These are phyloP conservation scores for Coboldia fuscipes DNA, from an alignment of 1,140 invertebrate genomes.

Conservation along the genomic window DNA sequence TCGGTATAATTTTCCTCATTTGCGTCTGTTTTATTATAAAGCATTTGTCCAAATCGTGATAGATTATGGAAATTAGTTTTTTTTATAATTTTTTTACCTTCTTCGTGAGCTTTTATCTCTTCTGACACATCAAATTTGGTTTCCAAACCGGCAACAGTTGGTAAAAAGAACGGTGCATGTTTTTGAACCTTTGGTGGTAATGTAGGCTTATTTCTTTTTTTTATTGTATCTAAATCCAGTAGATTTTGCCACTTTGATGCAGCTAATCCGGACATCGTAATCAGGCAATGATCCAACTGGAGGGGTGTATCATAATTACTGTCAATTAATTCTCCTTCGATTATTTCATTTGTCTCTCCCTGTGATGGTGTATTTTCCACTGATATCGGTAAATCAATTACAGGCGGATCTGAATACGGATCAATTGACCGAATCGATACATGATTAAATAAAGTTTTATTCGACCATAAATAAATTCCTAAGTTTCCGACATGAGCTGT, in stretches of 20 bases:
- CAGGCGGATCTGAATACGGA: slow-evolving; percentile 26
- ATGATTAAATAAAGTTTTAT: slow-evolving; percentile 63
- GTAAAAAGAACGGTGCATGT: slow-evolving; percentile 86
- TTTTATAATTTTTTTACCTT: slow-evolving; percentile 26
- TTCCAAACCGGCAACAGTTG: slow-evolving; percentile 65
- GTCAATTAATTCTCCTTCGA: slow-evolving; percentile 28
- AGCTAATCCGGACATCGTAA: slow-evolving; percentile 70
- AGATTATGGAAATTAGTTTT: slow-evolving; percentile 35
- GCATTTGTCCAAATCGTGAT: slow-evolving; percentile 38
- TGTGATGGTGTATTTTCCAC: slow-evolving; percentile 11
- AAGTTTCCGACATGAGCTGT: slow-evolving; percentile 74
- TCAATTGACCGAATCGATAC: slow-evolving; percentile 56
- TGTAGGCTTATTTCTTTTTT: slow-evolving; percentile 79
- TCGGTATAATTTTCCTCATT: slow-evolving; percentile 23
- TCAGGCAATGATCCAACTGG: slow-evolving; percentile 59
- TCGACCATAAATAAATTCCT: slow-evolving; percentile 88
- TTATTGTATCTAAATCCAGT: slow-evolving; percentile 74
- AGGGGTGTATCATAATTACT: slow-evolving; percentile 35
- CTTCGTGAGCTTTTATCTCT: slow-evolving; percentile 10
- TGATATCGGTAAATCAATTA: slow-evolving; percentile 33
- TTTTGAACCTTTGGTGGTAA: slow-evolving; percentile 58
- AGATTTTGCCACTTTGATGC: slow-evolving; percentile 86
- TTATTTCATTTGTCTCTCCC: slow-evolving; percentile 18
- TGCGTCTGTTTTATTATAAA: slow-evolving; percentile 22
- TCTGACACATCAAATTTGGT: slow-evolving; percentile 53